Conservation (phyloP, 1,140 invertebrate genomes). For the Zaprionus nigranus region DNA sequence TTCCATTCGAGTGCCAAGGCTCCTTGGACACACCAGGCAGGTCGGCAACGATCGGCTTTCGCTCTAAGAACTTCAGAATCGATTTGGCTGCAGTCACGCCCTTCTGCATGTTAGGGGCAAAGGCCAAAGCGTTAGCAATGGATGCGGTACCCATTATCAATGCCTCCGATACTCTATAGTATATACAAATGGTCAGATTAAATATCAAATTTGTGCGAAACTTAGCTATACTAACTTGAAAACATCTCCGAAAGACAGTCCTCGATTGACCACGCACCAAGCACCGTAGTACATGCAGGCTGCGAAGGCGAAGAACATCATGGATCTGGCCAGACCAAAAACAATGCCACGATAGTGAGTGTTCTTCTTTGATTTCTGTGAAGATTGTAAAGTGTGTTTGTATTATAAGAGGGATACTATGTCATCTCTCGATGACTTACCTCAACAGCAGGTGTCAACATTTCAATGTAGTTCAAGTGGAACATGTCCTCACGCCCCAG, state of each 20-base stretch:
- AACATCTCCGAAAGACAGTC: constrained; percentile 87
- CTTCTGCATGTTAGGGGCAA: constrained; percentile 90
- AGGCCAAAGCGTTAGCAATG: constrained; percentile 90
- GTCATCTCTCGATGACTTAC: constrained; percentile 40
- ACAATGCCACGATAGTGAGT: constrained; percentile 87
- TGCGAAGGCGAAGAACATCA: constrained; percentile 91
- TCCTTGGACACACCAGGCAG: constrained; percentile 62
- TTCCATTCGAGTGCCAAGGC: constrained; percentile 85
- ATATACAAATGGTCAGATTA: background rate
- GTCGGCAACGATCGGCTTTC: constrained; percentile 86
- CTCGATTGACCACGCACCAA: constrained; percentile 87
- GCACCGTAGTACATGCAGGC: constrained; percentile 90
- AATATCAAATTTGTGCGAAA: constrained; percentile 86
- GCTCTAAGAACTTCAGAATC: constrained; percentile 86
- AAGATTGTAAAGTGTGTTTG: background rate
- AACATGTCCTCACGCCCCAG: constrained; percentile 89
- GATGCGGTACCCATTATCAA: constrained; percentile 91
- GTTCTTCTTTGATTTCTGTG: constrained; percentile 74
- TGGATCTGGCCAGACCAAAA: constrained; percentile 89
- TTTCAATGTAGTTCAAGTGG: constrained; percentile 86
- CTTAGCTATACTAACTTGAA: constrained; percentile 89
- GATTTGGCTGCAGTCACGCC: constrained; percentile 87
- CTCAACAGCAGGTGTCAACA: constrained; percentile 86
- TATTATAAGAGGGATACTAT: background rate
- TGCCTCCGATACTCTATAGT: constrained; percentile 89